Percentiles rank a stretch among this genome's conserved stretches.
Evolutionary conservation across 2,797 vertebrate species (phyloP).

Genomic region (Pelobates cultripes): DNA sequence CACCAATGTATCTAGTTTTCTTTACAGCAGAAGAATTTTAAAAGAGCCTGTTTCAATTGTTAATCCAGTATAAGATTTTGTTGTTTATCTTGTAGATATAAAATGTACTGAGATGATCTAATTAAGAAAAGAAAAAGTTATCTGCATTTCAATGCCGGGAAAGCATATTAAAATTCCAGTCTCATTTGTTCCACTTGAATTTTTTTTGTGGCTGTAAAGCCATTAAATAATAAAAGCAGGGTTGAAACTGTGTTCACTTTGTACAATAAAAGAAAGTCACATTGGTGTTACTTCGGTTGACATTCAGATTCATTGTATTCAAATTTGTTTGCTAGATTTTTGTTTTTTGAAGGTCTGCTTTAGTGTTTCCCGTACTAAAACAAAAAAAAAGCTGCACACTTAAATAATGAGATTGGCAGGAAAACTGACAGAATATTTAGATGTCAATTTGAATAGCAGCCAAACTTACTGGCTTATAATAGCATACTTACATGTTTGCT

Average conservation of each 20-base stretch:
- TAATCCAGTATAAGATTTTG: constrained; percentile 26
- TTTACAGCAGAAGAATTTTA: no score
- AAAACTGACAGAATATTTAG: constrained; percentile 60
- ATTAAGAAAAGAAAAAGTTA: constrained; percentile 64
- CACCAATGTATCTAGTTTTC: no score
- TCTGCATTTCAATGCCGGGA: constrained; percentile 60
- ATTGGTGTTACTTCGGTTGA: constrained; percentile 62
- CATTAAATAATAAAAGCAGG: constrained; percentile 38
- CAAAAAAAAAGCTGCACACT: constrained; percentile 53
- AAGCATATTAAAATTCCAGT: constrained; percentile 74
- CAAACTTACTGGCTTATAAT: constrained; percentile 60
- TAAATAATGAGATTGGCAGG: constrained; percentile 59
- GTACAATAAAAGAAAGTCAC: constrained; percentile 55
- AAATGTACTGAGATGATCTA: constrained; percentile 67
- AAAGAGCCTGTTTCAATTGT: neutral
- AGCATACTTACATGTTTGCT: constrained; percentile 57
- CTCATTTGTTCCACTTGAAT: constrained; percentile 72
- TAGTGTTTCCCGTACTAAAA: constrained; percentile 57
- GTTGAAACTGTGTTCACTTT: constrained; percentile 55
- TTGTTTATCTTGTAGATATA: constrained; percentile 64
- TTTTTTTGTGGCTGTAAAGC: constrained; percentile 61
- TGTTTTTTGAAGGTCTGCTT: constrained; percentile 59
- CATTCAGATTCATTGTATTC: constrained; percentile 59
- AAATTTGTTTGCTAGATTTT: constrained; percentile 64
- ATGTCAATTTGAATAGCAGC: constrained; percentile 59